These are phyloP conservation scores for Pachyuromys duprasi DNA, from an alignment of 2,797 vertebrate species.

Conservation along the genomic window DNA sequence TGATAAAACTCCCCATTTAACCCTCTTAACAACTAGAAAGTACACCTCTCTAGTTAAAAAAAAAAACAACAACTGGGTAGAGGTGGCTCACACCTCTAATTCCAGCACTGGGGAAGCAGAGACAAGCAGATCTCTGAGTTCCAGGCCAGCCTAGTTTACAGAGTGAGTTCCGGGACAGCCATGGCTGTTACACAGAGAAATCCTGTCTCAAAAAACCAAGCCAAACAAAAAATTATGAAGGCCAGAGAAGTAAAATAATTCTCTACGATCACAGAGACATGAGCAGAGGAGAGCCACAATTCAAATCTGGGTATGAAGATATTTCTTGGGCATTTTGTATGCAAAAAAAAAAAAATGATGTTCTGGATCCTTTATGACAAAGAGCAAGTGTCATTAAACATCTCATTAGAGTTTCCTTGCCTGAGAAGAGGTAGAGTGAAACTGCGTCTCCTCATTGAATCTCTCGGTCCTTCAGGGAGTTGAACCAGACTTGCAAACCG, in stretches of 20 bases:
- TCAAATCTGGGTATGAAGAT: background rate
- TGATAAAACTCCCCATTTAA: conserved; percentile 15
- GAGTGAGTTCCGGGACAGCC: background rate
- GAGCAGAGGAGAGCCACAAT: background rate
- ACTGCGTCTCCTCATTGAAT: conserved; percentile 21
- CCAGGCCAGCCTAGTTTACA: background rate
- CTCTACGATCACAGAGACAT: background rate
- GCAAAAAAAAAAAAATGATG: background rate
- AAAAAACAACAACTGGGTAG: background rate
- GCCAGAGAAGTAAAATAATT: conserved; percentile 11
- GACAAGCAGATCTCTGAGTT: background rate
- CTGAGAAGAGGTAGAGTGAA: conserved; percentile 41
- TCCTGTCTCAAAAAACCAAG: background rate
- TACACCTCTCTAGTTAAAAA: conserved; percentile 26
- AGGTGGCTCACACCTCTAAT: background rate
- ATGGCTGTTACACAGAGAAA: background rate
- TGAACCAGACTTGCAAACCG: conserved; percentile 38
- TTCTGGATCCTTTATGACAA: conserved; percentile 11
- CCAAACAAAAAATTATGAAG: background rate
- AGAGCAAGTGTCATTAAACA: background rate
- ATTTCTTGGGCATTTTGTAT: background rate
- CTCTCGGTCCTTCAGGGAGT: conserved; percentile 34
- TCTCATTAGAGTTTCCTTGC: conserved; percentile 2
- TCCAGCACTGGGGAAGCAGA: background rate
- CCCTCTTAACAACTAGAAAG: conserved; percentile 9